Base-by-base conservation (phyloP, 1,140 invertebrate genomes). In the Zaprionus inermis region DNA sequence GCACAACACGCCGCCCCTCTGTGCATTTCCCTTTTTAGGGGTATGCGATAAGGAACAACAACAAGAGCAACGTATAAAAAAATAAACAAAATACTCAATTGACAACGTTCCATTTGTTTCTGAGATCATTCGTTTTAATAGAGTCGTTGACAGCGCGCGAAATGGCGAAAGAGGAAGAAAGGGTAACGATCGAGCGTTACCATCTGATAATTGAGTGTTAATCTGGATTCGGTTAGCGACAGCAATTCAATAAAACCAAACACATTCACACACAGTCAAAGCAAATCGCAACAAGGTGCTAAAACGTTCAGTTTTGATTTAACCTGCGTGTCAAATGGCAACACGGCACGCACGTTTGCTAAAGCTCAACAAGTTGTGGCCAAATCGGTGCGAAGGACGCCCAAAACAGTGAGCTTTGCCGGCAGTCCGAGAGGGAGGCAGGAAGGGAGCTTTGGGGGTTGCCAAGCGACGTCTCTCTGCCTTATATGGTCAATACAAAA, bases 301-400 rank as follows among this genome's bases (percentile, higher is more conserved):
- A 70, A 44, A 81, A 34, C 58, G 74, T 12, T 49, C 10, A 28
- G 56, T 18, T 55, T n/a, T 22, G 71, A 71, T 74, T 63, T 70
- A 54, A 60, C 49, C 81, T 20, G 41, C 34, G 24, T 60, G 59
- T 55, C 55, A 67, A 85, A 85, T 85, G 60, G 65, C 61, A 81
- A 86, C 38, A 55, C 51, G 66, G 70, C 82, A 86, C 82, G 82
- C 72, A 56, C 51, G 41, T 24, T 60, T 22, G n/a, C 56, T n/a
- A 54, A 49, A 51, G 61, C 57, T 66, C 79, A 82, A 88, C 83
- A 86, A 80, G 83, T 49, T 49, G 44, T 86, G 79, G 79, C 83
- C 83, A 88, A 83, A 88, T 77, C 73, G 72, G 76, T 77, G 76
- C 73, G 83, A 86, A 86, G 83, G 83, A 88, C 83, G 83, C 70